A percentile compares a stretch with the other conserved stretches of the same genome.
Evolutionary conservation across 2,888 invertebrate genomes (phyloP).

Genomic region (Branchellion lobata): DNA sequence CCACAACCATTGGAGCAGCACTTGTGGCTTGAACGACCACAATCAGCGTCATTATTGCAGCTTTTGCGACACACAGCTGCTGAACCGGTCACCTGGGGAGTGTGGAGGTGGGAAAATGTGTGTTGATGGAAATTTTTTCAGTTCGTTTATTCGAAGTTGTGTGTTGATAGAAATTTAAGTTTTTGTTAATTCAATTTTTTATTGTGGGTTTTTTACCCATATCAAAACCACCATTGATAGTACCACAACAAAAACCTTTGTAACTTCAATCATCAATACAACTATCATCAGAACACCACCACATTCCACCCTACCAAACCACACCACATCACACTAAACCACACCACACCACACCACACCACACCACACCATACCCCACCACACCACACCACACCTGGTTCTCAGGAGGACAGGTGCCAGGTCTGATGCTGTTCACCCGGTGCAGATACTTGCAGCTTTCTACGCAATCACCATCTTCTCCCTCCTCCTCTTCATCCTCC

Average conservation of each 20-base stretch:
- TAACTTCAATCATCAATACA: too few species aligned
- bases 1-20: constrained; percentile 46
- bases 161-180: too few species aligned
- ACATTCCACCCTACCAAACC: too few species aligned
- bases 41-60: constrained; percentile 44
- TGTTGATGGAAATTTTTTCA: not conserved
- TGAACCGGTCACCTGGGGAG: constrained; percentile 35
- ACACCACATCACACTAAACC: too few species aligned
- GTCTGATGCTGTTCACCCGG: constrained; percentile 44
- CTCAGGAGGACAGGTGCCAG: constrained; percentile 46
- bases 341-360: constrained; percentile 24
- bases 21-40: constrained; percentile 28
- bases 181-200: too few species aligned
- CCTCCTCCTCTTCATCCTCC: constrained; percentile 13
- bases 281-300: too few species aligned
- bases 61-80: constrained; percentile 42
- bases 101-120: not conserved
- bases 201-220: too few species aligned
- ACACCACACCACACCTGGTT: constrained; percentile 34
- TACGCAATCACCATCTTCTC: constrained; percentile 24
- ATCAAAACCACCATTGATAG: too few species aligned
- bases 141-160: too few species aligned
- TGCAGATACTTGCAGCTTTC: constrained; percentile 44
- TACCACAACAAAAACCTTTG: too few species aligned
- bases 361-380: constrained; percentile 35